Percentiles rank a stretch among this genome's conserved stretches.
phyloP scores from a whole-genome alignment of 2,888 invertebrate species.

The Oscheius sp. region DNA sequence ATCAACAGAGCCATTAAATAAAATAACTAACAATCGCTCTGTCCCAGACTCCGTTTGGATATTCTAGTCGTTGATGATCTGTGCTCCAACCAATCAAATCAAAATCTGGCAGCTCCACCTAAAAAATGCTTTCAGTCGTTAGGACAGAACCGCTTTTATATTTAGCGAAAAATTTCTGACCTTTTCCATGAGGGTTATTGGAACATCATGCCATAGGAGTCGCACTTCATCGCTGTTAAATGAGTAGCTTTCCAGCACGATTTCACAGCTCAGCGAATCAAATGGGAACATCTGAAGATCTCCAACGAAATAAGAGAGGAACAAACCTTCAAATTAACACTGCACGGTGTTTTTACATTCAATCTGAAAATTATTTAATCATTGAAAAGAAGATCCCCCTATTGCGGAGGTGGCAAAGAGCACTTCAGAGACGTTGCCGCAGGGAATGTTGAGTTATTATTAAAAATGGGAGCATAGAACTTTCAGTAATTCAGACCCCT shows the following conservation, averaged over 20 bases:
- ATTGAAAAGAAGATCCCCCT: too few species aligned
- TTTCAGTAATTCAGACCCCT: too few species aligned
- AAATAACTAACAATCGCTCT: conserved; percentile 45
- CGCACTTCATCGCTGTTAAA: conserved; percentile 70
- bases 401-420: too few species aligned
- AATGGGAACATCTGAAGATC: conserved; percentile 70
- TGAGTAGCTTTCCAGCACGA: conserved; percentile 68
- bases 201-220: conserved; percentile 67
- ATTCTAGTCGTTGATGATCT: conserved; percentile 64
- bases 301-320: too few species aligned
- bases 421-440: too few species aligned
- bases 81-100: conserved; percentile 69
- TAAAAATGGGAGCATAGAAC: too few species aligned
- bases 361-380: conserved; percentile 51
- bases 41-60: conserved; percentile 70
- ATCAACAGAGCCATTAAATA: background rate
- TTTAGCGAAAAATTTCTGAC: conserved; percentile 9
- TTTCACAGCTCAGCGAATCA: conserved; percentile 63
- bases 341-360: conserved; percentile 69
- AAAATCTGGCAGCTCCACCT: conserved; percentile 70
- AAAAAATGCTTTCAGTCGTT: conserved; percentile 5
- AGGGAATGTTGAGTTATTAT: too few species aligned
- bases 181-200: conserved; percentile 70
- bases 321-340: conserved; percentile 56
- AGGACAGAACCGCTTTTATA: too few species aligned